Evolutionary conservation across 35 echinoderm and acorn worm species (phyloP), one percentile per base, ranked within the genome.

Genomic region (Stichopus chloronotus): DNA sequence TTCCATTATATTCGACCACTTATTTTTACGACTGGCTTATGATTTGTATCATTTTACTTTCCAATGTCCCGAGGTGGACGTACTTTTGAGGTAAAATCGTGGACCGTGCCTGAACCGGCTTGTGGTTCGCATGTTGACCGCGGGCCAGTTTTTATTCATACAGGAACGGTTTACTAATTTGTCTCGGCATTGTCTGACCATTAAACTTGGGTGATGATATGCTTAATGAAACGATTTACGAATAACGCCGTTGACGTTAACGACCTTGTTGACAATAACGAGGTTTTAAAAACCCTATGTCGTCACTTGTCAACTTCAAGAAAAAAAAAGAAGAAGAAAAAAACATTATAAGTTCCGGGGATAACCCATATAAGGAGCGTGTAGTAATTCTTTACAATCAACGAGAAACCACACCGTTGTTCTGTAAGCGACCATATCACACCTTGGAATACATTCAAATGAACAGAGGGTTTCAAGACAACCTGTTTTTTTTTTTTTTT

Each of bases 181-280:
- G 57, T 58, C 82, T 5, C 24, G 82, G 5, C 82, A 58, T 85
- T 85, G 82, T 58, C 57, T 85, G 16, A 57, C 52, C 55, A 58
- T 85, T 85, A 85, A 74, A 85, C 57, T 85, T 85, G 55, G 82
- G 82, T 58, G 82, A 58, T 85, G 82, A 85, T 85, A 85, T 85
- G 82, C 57, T 85, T 85, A 85, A 85, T 85, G 82, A 85, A 85
- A 55, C 82, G 82, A 85, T 85, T 85, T 85, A 85, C 52, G 52
- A 4, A 56, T 16, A 56, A 9, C 17, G 56, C 21, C 56, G 22
- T 58, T 58, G 82, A 58, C 82, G 20, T 85, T 85, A 85, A 85
- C 82, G 82, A 85, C 7, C 82, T 85, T 85, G 57, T 58, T 85
- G 82, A 85, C 55, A 85, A 58, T 21, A 74, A 74, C 69, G 69